Evolutionary conservation across 2,113 vertebrate species (phyloP), one percentile per base, ranked within the genome.

Genomic region (Periophthalmodon schlosseri): DNA sequence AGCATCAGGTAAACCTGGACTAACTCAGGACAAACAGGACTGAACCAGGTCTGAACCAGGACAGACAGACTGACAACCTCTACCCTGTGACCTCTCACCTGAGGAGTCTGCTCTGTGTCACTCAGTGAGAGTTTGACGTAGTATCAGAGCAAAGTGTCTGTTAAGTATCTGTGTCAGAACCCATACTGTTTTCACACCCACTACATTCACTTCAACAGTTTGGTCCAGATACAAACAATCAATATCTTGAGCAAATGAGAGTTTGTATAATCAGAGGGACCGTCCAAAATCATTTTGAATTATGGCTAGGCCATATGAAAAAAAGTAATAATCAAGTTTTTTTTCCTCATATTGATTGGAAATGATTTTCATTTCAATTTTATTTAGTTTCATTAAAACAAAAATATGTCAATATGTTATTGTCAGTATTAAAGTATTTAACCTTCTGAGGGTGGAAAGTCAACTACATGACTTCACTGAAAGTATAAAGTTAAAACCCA

Each of bases 1-100:
- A 82, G 78, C 75, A 81, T 89, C 92, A 88, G 94, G 92, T 92
- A 76, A 14, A 39, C 8, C 65, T 21, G 68, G 6, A 44, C 21
- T 0, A 54, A n/a, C 5, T 46, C 61, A 66, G 44, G 65, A 63
- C 58, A 44, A 44, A 5, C 36, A 1, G 68, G 46, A 57, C 13
- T 23, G n/a, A 57, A 1, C n/a, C 21, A 23, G 54, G 21, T 23
- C n/a, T 23, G n/a, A 23, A 57, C n/a, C 54, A 23, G 9, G 56
- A 57, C 21, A 23, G 21, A 58, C 21, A 11, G 54, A 57, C n/a
- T 3, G 23, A 58, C 57, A 6, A 14, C 23, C 23, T 6, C 6
- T 28, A 12, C 60, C 6, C 6, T 28, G 3, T 63, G 24, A 33
- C 14, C 28, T 9, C 60, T 63, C 28, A 65, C 52, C 68, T 36